Evolutionary conservation across 1,140 invertebrate species (phyloP).

Genomic region (Diachasma alloeum): DNA sequence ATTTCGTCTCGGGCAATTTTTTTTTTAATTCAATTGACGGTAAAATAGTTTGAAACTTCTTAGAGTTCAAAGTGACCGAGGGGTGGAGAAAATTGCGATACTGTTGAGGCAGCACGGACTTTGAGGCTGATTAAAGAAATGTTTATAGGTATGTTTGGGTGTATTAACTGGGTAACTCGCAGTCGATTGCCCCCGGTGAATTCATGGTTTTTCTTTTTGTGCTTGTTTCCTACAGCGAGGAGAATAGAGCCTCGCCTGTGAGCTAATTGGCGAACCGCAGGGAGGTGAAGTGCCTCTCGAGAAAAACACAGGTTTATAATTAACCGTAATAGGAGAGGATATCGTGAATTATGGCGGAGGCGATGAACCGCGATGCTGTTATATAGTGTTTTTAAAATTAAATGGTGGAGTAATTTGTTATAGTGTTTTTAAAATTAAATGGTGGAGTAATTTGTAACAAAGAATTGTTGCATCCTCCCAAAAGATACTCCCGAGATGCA

Average conservation of each 20-base stretch:
- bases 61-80: neutral
- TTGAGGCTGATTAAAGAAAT: slow-evolving; percentile 8
- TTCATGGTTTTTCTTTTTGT: neutral
- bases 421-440: neutral
- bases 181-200: slow-evolving; percentile 1
- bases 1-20: neutral
- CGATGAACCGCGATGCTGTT: neutral
- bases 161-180: slow-evolving; percentile 6
- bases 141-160: slow-evolving; percentile 5
- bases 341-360: neutral
- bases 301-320: slow-evolving; percentile 2
- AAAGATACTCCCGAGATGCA: too few relatives aligned
- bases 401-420: neutral
- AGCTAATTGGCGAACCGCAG: slow-evolving; percentile 4
- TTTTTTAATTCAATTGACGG: neutral
- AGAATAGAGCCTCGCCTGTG: neutral
- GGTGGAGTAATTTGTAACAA: neutral
- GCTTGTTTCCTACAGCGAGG: neutral
- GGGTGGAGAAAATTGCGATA: neutral
- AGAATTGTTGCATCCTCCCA: too few relatives aligned
- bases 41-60: neutral
- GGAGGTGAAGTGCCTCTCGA: neutral
- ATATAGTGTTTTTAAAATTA: neutral
- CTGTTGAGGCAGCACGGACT: neutral
- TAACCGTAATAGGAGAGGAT: neutral